phyloP scores from a whole-genome alignment of 2,113 vertebrate species.

The Conger conger region DNA sequence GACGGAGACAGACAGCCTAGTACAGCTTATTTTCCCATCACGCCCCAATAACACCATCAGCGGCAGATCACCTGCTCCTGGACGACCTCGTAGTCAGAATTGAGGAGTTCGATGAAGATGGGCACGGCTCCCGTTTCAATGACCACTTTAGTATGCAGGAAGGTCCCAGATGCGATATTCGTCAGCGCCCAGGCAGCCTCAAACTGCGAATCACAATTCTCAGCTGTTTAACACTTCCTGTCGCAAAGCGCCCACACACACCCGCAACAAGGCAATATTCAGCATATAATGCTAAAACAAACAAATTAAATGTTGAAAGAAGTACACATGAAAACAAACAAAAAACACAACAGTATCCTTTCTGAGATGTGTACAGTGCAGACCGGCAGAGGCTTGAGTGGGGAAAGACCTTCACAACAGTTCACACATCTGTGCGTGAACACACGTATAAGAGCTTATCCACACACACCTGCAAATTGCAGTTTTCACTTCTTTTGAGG shows the following conservation, averaged over 20 bases:
- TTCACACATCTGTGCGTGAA: no score
- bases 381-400: no score
- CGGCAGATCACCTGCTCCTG: slow-evolving; percentile 82
- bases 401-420: no score
- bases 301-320: no score
- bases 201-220: slow-evolving; percentile 60
- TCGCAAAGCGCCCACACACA: background rate
- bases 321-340: no score
- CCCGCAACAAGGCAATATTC: background rate
- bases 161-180: slow-evolving; percentile 91
- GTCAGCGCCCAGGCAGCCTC: slow-evolving; percentile 92
- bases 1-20: background rate
- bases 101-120: slow-evolving; percentile 88
- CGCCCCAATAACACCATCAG: background rate
- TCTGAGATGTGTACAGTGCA: no score
- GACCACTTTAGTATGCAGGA: slow-evolving; percentile 89
- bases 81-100: slow-evolving; percentile 89
- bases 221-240: background rate
- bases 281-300: background rate
- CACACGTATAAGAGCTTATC: background rate
- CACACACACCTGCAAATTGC: slow-evolving; percentile 81
- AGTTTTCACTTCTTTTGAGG: slow-evolving; percentile 85
- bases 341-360: no score
- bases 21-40: background rate
- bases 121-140: slow-evolving; percentile 91